A percentile compares a stretch with the other conserved stretches of the same genome.
These are phyloP conservation scores for Nomada hirtipes DNA, from an alignment of 2,888 invertebrate species.

Conservation along the genomic window DNA sequence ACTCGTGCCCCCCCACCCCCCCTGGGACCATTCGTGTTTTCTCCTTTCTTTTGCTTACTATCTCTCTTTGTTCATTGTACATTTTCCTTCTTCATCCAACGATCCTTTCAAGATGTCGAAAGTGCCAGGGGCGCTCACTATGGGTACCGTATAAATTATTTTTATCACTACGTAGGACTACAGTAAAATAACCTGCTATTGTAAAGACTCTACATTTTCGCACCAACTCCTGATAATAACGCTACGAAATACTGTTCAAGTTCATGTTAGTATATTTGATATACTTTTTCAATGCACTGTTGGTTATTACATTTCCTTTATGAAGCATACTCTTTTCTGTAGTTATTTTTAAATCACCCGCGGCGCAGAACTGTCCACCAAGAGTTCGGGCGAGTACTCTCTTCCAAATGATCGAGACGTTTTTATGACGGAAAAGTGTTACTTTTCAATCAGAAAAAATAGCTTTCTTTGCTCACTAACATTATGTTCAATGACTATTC, in stretches of 20 bases:
- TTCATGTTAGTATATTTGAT: slow-evolving; percentile 14
- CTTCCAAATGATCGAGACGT: slow-evolving; percentile 20
- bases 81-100: slow-evolving; percentile 30
- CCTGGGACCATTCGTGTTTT: slow-evolving; percentile 48
- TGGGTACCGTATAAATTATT: slow-evolving; percentile 74
- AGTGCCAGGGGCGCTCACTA: slow-evolving; percentile 63
- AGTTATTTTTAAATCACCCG: slow-evolving; percentile 78
- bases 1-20: slow-evolving; percentile 1
- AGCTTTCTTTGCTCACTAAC: too few relatives aligned
- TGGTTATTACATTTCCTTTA: slow-evolving; percentile 54
- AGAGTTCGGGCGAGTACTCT: slow-evolving; percentile 23
- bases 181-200: slow-evolving; percentile 43
- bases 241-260: slow-evolving; percentile 6
- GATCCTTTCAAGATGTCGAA: slow-evolving; percentile 52
- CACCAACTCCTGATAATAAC: slow-evolving; percentile 1
- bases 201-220: slow-evolving; percentile 29
- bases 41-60: slow-evolving; percentile 47
- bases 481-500: neutral
- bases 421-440: neutral
- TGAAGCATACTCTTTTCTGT: slow-evolving; percentile 63
- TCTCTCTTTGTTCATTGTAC: slow-evolving; percentile 21
- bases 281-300: neutral
- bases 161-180: slow-evolving; percentile 65
- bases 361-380: slow-evolving; percentile 64
- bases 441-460: neutral